Evolutionary conservation across 1,140 invertebrate genomes (phyloP), one percentile per base, ranked within the genome.

Genomic region (Drosophila sturtevanti): DNA sequence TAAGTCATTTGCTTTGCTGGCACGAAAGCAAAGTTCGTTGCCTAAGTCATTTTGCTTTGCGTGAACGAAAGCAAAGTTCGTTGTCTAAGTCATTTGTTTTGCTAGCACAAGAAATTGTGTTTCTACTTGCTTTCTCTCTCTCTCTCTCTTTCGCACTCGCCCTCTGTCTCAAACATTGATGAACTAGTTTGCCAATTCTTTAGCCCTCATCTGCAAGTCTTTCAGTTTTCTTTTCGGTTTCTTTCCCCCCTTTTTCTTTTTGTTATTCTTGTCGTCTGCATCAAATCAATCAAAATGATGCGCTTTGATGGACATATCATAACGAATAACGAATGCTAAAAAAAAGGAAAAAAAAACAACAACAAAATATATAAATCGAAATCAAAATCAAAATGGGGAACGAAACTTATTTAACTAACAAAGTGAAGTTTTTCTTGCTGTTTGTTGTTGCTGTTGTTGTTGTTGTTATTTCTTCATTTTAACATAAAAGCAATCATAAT

Each of bases 401-500:
- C 41, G 16, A 21, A 48, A 48, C 41, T 48, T 48, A 86, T 86
- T 87, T 76, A 86, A 81, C 81, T 86, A 86, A 86, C 81, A 86
- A 86, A 78, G 70, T 66, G 64, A 6, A 31, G 34, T 27, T 18
- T n/a, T 9, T 1, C n/a, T n/a, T n/a, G n/a, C n/a, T n/a, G n/a
- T n/a, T 11, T 12, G 11, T 6, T 35, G 16, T 22, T 18, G 9
- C 5, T 31, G 27, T 18, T 56, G 54, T n/a, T 16, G 24, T 54
- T 54, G 21, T 54, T 54, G 12, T 24, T 54, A 4, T 54, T 12
- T 54, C 16, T 14, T 31, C 21, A 18, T 16, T 75, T 87, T 87
- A 82, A 71, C 82, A 89, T 87, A 87, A 87, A 87, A 72, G 75
- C 82, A 87, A 87, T 87, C 82, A 87, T 87, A 87, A 87, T 87